These are phyloP conservation scores for Syngnathus typhle DNA, from an alignment of 2,113 vertebrate genomes.

Conservation along the genomic window DNA sequence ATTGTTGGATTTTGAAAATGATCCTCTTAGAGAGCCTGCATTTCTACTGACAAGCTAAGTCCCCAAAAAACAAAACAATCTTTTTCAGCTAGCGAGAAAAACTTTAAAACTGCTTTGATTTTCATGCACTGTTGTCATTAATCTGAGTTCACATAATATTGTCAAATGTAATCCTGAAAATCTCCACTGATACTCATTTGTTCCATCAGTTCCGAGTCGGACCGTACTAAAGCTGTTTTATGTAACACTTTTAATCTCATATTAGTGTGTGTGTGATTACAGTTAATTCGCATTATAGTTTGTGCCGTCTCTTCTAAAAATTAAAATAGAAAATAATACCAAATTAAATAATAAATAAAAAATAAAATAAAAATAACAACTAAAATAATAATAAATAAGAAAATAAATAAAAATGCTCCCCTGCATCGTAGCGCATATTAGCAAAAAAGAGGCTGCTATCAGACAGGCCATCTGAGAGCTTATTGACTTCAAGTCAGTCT, in stretches of 20 bases:
- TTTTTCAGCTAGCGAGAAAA: not conserved
- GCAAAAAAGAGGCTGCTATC: not conserved
- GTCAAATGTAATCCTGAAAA: slow-evolving; percentile 15
- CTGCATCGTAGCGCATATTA: slow-evolving; percentile 5
- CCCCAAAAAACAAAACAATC: slow-evolving; percentile 6
- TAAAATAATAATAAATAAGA: not conserved
- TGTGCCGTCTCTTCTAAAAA: too few species aligned
- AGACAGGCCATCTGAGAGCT: slow-evolving; percentile 11
- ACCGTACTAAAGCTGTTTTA: slow-evolving; percentile 30
- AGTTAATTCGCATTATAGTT: slow-evolving; percentile 11
- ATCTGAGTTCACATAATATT: not conserved
- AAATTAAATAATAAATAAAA: too few species aligned
- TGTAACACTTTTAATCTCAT: slow-evolving; percentile 38
- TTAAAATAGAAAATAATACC: too few species aligned
- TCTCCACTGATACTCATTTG: slow-evolving; percentile 18
- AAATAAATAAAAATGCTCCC: not conserved
- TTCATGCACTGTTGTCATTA: not conserved
- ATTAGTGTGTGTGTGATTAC: slow-evolving; percentile 32
- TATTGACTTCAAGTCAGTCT: slow-evolving; percentile 29
- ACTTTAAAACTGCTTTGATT: not conserved
- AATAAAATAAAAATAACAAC: too few species aligned
- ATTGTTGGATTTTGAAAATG: slow-evolving; percentile 43
- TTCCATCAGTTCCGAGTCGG: slow-evolving; percentile 17
- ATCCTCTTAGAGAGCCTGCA: slow-evolving; percentile 40
- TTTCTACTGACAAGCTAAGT: slow-evolving; percentile 12